Evolutionary conservation across 2,797 vertebrate genomes (phyloP), one percentile per base, ranked within the genome.

Genomic region (Halcyon smyrnensis): DNA sequence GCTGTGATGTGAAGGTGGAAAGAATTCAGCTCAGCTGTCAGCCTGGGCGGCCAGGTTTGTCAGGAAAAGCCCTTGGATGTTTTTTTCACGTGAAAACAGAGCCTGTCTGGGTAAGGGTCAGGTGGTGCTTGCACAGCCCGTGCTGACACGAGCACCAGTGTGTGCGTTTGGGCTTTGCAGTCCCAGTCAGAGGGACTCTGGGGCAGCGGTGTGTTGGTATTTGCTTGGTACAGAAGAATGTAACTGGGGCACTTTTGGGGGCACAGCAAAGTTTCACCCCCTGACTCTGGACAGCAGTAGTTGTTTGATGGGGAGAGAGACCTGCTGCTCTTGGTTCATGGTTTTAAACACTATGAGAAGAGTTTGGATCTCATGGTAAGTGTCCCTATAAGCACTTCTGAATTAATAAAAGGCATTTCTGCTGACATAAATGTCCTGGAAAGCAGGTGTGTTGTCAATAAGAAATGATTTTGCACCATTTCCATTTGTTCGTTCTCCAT

Each of bases 131-230:
- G 20, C n/a, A 27, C 17, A 56, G 56, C 67, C 53, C 25, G 4
- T 8, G 39, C 60, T 56, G 48, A 4, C 0, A 1, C 14, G 15
- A 36, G 28, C 24, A 39, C 12, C 1, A 1, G 14, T 6, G 9
- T 2, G 11, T 0, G 5, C 25, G 5, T 16, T 5, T 11, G 53
- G 36, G 57, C 32, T 34, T 51, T 6, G 5, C 2, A 12, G 39
- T 8, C 45, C 28, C 5, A 2, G 25, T 30, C 0, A 2, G 60
- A 51, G 68, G n/a, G 21, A 16, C 27, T 12, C 2, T 3, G 59
- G 76, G 45, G 18, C 34, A 32, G 12, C 0, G 1, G 17, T 9
- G 7, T 3, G 46, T n/a, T 24, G 41, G 34, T 2, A 8, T 36
- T 70, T 3, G 5, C n/a, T 80, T 51, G 41, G 30, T 37, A 36